Evolutionary conservation across 1,140 invertebrate genomes (phyloP).

Genomic region (Magallana angulata): DNA sequence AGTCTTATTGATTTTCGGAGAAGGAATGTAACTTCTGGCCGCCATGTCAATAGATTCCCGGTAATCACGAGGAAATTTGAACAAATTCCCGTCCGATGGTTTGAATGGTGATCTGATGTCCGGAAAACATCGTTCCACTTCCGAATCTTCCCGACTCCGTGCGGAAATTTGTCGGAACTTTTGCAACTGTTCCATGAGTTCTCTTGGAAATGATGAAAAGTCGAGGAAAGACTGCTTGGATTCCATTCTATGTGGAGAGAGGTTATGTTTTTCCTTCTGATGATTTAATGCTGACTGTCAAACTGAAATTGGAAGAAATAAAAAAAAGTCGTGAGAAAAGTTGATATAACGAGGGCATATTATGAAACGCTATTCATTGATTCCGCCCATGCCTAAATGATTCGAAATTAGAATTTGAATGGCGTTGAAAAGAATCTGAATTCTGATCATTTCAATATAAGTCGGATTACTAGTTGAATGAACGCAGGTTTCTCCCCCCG

Average conservation of each 20-base stretch:
- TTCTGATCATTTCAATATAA: constrained; percentile 35
- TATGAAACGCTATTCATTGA: constrained; percentile 24
- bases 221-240: neutral
- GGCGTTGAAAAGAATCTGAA: constrained; percentile 2
- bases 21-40: constrained; percentile 25
- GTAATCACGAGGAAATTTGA: constrained; percentile 27
- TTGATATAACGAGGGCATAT: constrained; percentile 9
- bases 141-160: constrained; percentile 12
- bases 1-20: constrained; percentile 22
- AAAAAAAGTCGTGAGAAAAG: neutral
- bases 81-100: constrained; percentile 10
- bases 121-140: constrained; percentile 31
- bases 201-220: neutral
- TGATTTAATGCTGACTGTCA: neutral
- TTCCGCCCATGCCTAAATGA: constrained; percentile 5
- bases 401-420: constrained; percentile 21
- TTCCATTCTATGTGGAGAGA: neutral
- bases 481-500: neutral
- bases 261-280: neutral
- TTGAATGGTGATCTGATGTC: constrained; percentile 12
- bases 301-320: constrained; percentile 3
- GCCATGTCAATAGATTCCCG: neutral
- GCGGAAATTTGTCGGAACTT: neutral
- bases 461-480: constrained; percentile 10
- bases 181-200: constrained; percentile 26